Conservation (phyloP, 2,797 vertebrate genomes). For the Gadopsis marmoratus region DNA sequence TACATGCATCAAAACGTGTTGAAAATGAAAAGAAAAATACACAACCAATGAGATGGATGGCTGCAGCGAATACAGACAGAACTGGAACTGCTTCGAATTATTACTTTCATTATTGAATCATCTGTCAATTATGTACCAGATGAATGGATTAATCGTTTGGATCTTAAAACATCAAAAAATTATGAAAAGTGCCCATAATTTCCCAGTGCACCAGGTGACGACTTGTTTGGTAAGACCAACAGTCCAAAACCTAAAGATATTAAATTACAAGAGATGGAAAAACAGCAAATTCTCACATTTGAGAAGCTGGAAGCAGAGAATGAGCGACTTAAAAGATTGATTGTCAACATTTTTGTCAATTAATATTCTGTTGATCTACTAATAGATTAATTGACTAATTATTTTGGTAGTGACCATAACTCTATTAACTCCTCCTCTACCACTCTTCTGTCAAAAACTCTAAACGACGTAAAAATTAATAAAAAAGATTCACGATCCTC, state of each 20-base stretch:
- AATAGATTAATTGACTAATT: background rate
- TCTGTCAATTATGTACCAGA: background rate
- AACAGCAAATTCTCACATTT: background rate
- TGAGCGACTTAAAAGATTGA: slow-evolving; percentile 19
- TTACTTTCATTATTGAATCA: background rate
- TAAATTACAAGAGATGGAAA: background rate
- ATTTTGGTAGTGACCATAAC: background rate
- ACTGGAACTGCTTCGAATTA: slow-evolving; percentile 9
- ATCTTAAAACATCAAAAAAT: background rate
- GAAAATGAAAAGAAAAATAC: slow-evolving; percentile 75
- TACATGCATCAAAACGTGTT: slow-evolving; percentile 63
- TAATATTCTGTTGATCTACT: background rate
- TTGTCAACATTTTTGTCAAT: background rate
- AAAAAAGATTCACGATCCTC: background rate
- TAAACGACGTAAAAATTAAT: background rate
- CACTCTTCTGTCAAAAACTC: background rate
- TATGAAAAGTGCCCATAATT: background rate
- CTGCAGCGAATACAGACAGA: slow-evolving; percentile 71
- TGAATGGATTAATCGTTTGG: slow-evolving; percentile 29
- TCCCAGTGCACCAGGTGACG: background rate
- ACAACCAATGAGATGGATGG: slow-evolving; percentile 81
- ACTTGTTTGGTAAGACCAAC: background rate
- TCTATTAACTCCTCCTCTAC: background rate
- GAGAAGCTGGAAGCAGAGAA: slow-evolving; percentile 5
- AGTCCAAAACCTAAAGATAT: background rate